These are phyloP conservation scores for Eudyptes chrysolophus DNA, from an alignment of 2,113 vertebrate species.

Conservation along the genomic window DNA sequence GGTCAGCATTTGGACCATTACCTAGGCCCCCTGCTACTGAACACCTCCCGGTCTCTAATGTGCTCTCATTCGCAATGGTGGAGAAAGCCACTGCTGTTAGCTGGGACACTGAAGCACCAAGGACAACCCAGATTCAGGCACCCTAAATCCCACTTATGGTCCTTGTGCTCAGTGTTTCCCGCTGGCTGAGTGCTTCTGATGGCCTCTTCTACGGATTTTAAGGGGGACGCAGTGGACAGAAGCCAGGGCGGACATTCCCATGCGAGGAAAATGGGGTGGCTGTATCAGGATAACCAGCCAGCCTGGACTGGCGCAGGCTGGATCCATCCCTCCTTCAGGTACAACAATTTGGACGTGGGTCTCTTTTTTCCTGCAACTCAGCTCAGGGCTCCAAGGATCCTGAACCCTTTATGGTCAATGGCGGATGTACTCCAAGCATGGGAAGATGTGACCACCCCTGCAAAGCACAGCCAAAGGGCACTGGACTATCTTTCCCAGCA, in stretches of 20 bases:
- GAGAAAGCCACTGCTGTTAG: neutral
- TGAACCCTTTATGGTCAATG: neutral
- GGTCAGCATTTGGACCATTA: neutral
- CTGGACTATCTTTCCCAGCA: neutral
- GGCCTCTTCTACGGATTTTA: neutral
- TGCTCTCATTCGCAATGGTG: rapidly evolving
- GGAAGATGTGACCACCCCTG: neutral
- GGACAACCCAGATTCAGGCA: neutral
- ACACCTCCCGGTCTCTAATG: neutral
- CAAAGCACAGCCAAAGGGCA: neutral
- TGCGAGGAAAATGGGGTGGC: neutral
- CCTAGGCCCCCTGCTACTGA: neutral
- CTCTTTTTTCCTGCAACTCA: neutral
- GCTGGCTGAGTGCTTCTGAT: neutral
- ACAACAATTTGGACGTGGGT: neutral
- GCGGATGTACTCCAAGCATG: neutral
- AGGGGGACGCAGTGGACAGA: neutral
- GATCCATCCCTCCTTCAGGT: neutral
- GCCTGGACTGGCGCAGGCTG: neutral
- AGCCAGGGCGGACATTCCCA: neutral
- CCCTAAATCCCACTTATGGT: neutral
- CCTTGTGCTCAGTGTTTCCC: neutral
- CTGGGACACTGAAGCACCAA: neutral
- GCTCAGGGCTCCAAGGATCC: neutral
- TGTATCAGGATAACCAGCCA: neutral